Percentiles rank a stretch among this genome's conserved stretches.
These are phyloP conservation scores for Amphiprion percula DNA, from an alignment of 2,113 vertebrate species.

Conservation along the genomic window DNA sequence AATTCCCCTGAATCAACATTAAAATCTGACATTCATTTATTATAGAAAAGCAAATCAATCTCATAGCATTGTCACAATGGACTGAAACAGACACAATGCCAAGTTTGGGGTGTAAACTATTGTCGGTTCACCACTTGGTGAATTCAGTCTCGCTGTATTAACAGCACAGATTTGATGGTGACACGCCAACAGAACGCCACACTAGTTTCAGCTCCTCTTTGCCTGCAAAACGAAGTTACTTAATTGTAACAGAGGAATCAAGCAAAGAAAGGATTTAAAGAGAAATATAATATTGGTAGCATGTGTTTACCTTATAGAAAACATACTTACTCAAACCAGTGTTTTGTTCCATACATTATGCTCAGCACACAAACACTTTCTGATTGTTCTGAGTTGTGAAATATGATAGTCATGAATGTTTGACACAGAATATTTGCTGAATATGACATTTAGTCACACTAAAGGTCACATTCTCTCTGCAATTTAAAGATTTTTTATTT, in stretches of 20 bases:
- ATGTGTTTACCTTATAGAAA: background rate
- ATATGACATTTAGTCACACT: no score
- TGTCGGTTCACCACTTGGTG: constrained; percentile 27
- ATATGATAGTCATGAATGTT: no score
- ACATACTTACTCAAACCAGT: background rate
- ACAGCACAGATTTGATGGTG: constrained; percentile 75
- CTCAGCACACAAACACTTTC: no score
- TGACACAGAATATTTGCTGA: no score
- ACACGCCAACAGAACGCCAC: constrained; percentile 54
- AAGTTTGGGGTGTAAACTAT: constrained; percentile 15
- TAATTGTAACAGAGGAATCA: constrained; percentile 10
- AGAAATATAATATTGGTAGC: background rate
- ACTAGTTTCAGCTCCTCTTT: constrained; percentile 47
- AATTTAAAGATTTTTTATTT: no score
- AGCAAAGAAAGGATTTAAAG: constrained; percentile 3
- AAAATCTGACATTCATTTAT: background rate
- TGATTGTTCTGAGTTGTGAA: no score
- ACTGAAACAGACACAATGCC: constrained; percentile 2
- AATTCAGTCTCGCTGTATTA: constrained; percentile 45
- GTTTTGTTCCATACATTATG: no score
- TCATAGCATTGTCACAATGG: background rate
- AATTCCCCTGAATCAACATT: background rate
- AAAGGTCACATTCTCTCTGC: no score
- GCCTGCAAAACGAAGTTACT: constrained; percentile 43
- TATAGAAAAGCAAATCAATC: no score